Evolutionary conservation across 2,888 invertebrate species (phyloP).

Genomic region (Campopleginae sp.): DNA sequence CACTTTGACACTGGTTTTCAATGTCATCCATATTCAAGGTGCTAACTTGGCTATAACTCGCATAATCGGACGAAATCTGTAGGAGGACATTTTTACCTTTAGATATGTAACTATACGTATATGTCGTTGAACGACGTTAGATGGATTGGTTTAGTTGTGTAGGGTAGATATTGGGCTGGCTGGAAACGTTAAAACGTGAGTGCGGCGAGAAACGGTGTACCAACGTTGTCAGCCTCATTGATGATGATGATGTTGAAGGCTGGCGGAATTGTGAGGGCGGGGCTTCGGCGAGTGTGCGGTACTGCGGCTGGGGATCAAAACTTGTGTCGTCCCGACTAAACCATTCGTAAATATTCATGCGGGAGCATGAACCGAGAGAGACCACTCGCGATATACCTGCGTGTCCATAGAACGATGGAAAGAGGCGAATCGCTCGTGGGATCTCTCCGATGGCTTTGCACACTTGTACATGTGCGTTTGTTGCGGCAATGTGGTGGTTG

Average conservation of each 20-base stretch:
- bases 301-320: slow-evolving; percentile 70
- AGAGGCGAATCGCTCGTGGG: slow-evolving; percentile 30
- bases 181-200: slow-evolving; percentile 52
- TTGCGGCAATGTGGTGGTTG: slow-evolving; percentile 50
- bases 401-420: slow-evolving; percentile 8
- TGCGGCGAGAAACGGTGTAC: slow-evolving; percentile 38
- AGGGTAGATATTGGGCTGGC: slow-evolving; percentile 13
- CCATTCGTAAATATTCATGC: slow-evolving; percentile 78
- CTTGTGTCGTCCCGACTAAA: slow-evolving; percentile 71
- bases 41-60: slow-evolving; percentile 18
- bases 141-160: neutral
- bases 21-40: neutral
- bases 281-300: slow-evolving; percentile 25
- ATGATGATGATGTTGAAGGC: slow-evolving; percentile 24
- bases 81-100: neutral
- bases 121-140: neutral
- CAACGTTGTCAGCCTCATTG: slow-evolving; percentile 55
- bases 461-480: slow-evolving; percentile 40
- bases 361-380: slow-evolving; percentile 40
- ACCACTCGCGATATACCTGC: slow-evolving; percentile 18
- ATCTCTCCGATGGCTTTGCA: slow-evolving; percentile 52
- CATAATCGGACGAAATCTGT: neutral
- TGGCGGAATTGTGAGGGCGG: slow-evolving; percentile 24
- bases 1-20: neutral
- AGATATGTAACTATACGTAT: neutral